Evolutionary conservation across 2,113 vertebrate genomes (phyloP).

Genomic region (Mobula hypostoma): DNA sequence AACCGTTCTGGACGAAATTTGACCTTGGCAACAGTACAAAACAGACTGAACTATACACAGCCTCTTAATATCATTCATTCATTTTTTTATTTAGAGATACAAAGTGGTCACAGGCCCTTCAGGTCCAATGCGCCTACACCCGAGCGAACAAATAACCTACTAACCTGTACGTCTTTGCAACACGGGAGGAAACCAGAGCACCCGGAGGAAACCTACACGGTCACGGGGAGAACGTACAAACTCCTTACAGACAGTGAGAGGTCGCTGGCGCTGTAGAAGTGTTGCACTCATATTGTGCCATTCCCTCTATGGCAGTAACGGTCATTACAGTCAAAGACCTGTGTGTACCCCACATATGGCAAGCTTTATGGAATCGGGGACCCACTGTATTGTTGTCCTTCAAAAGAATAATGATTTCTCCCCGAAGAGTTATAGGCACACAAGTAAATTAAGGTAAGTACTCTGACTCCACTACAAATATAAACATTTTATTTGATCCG

Average conservation of each 20-base stretch:
- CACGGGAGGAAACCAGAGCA: too few species aligned
- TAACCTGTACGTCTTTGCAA: too few species aligned
- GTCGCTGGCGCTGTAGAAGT: too few species aligned
- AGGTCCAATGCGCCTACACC: too few species aligned
- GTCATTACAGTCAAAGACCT: background rate
- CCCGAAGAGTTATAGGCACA: background rate
- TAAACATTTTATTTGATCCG: background rate
- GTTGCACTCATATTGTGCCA: background rate
- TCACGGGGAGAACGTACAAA: too few species aligned
- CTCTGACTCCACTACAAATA: background rate
- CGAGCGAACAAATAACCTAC: too few species aligned
- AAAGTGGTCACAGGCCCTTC: too few species aligned
- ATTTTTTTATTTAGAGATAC: too few species aligned
- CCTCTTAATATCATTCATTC: too few species aligned
- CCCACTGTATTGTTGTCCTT: background rate
- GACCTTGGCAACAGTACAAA: background rate
- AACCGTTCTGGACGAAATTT: background rate
- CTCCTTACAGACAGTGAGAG: too few species aligned
- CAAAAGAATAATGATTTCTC: background rate
- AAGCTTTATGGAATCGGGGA: background rate
- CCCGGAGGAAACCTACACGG: too few species aligned
- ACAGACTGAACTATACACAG: background rate
- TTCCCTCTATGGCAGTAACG: background rate
- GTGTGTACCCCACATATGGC: background rate
- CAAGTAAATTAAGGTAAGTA: background rate